Base-by-base conservation (phyloP, 1,140 invertebrate genomes). In the Zaprionus tsacasi region DNA sequence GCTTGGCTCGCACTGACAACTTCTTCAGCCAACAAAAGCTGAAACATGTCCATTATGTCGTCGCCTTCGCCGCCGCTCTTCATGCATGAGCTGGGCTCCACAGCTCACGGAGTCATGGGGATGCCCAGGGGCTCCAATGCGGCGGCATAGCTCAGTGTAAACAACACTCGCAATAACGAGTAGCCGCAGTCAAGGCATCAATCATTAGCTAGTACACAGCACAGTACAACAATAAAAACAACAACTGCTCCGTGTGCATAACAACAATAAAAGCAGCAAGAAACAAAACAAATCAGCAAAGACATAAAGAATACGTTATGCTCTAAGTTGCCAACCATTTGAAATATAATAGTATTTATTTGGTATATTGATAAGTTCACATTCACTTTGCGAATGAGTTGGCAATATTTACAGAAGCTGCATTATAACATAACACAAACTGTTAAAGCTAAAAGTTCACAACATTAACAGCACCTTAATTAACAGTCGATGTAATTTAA, bases 31-130 rank as follows among this genome's bases (percentile, higher is more conserved):
- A 85, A 88, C 81, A 89, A 88, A 88, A 88, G 85, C 85, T 88
- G 85, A 88, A 88, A 88, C 85, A 88, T 88, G 83, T 88, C 83
- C 83, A 88, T 83, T 88, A 88, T 89, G 74, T 88, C 85, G 83
- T 54, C 79, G 79, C 25, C 69, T 76, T 61, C 52, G 79, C 68
- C 72, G 82, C 55, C 79, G 76, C 72, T 89, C 80, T 88, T 83
- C 61, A 83, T 66, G 85, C 85, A 80, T 88, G 80, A 88, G 70
- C 67, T 81, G 77, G 48, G 21, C 57, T 61, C 52, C 45, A 36
- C 43, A 40, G 33, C 43, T 30, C 27, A 63, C 40, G n/a, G 30
- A 11, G 57, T 40, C 30, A 45, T 27, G 40, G 74, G 61, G 30
- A 43, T 48, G 30, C 21, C 40, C 27, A 30, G 21, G 33, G 54